A percentile compares a stretch with the other conserved stretches of the same genome.
Evolutionary conservation across 2,113 vertebrate genomes (phyloP).

Genomic region (Cyprinodon tularosa): DNA sequence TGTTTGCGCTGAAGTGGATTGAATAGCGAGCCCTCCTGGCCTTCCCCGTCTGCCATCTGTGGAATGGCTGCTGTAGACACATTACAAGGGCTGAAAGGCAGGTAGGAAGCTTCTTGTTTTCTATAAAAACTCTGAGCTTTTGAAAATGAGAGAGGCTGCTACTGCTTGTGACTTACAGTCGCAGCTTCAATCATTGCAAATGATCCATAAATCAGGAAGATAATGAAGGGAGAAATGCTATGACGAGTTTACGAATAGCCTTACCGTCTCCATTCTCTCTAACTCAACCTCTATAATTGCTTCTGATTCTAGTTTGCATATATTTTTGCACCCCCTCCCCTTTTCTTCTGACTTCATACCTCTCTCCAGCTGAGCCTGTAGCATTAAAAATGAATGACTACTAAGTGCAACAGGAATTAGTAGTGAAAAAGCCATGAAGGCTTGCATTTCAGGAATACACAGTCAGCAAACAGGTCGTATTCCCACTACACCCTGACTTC

Average conservation of each 20-base stretch:
- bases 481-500: constrained; percentile 66
- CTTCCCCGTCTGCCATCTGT: constrained; percentile 65
- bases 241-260: constrained; percentile 39
- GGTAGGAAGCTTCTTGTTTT: constrained; percentile 48
- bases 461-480: constrained; percentile 69
- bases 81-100: constrained; percentile 39
- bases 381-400: constrained; percentile 84
- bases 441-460: constrained; percentile 64
- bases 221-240: constrained; percentile 21
- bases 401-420: constrained; percentile 82
- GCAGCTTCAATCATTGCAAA: constrained; percentile 24
- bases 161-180: constrained; percentile 17
- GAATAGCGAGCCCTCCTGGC: constrained; percentile 54
- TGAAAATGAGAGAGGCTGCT: constrained; percentile 37
- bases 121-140: constrained; percentile 5
- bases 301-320: constrained; percentile 36
- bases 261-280: constrained; percentile 20
- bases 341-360: constrained; percentile 41
- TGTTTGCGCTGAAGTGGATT: constrained; percentile 71
- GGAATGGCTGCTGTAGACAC: constrained; percentile 61
- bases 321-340: constrained; percentile 6
- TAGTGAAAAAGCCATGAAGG: constrained; percentile 67
- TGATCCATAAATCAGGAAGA: constrained; percentile 19
- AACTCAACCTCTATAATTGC: constrained; percentile 28
- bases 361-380: constrained; percentile 73